Base-by-base conservation (phyloP, 2,797 vertebrate species). In the Thamnophis elegans region DNA sequence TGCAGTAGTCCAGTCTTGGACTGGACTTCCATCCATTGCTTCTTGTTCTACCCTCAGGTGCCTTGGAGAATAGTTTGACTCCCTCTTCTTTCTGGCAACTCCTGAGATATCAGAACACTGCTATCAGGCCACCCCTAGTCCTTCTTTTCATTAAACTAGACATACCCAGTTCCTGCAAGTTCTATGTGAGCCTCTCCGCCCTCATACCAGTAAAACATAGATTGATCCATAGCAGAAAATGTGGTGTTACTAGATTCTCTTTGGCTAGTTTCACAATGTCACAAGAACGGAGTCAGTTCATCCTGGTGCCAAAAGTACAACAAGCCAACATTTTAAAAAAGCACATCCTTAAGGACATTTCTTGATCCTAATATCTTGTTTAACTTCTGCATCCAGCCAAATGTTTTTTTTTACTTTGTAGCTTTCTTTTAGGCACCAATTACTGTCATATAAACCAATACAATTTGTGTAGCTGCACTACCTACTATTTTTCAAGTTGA, bases 301-400 rank as follows among this genome's bases (percentile, higher is more conserved):
- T 90, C 93, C 88, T 85, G 93, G 51, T 54, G 4, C 88, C 65
- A 16, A 85, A 94, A 90, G 54, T 28, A 36, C n/a, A 88, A 36
- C n/a, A 88, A 5, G 2, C 89, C 92, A 65, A 14, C 0, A 91
- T 93, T 89, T 26, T 86, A 4, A 32, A 47, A 65, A 91, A 87
- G 5, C 3, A 51, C 59, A 53, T 95, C 94, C 56, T 68, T 54
- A 85, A 93, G 89, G 87, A 90, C 93, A 53, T 0, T 0, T 87
- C 65, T 73, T 51, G 92, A 92, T 59, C 47, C 54, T 94, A 68
- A 89, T 58, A 18, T 90, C 92, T 90, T 28, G 22, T 2, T 20
- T 95, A 93, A n/a, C 92, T 95, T 95, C 93, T 60, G 60, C 88
- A 93, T 92, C 90, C 88, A 87, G 87, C 36, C 90, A 92, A 95